Conservation (phyloP, 2,888 invertebrate species). For the Idaea aversata region DNA sequence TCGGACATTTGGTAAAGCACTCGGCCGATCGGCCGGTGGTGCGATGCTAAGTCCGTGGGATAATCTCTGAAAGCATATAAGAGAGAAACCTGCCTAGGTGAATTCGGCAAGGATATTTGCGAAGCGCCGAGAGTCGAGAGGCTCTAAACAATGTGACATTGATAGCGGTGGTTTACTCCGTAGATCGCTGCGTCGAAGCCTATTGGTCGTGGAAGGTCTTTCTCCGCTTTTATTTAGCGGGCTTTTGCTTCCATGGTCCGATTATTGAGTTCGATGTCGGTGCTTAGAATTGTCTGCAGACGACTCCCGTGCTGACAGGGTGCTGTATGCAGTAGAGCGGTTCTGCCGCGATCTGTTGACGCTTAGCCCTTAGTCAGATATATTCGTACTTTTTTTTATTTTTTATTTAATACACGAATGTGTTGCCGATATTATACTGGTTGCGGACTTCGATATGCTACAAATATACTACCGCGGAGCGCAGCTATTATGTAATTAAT, state of each 20-base stretch:
- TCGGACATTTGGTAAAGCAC: slow-evolving; percentile 76
- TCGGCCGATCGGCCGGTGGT: slow-evolving; percentile 64
- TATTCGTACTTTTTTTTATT: slow-evolving; percentile 20
- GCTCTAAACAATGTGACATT: slow-evolving; percentile 69
- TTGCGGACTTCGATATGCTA: too few relatives aligned
- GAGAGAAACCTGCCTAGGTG: slow-evolving; percentile 61
- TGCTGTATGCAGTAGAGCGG: slow-evolving; percentile 41
- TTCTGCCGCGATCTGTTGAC: slow-evolving; percentile 80
- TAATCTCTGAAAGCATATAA: slow-evolving; percentile 82
- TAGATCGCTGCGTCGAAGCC: slow-evolving; percentile 58
- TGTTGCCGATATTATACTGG: too few relatives aligned
- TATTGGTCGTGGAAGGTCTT: slow-evolving; percentile 52
- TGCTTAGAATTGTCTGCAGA: slow-evolving; percentile 82
- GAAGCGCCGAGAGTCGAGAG: slow-evolving; percentile 66
- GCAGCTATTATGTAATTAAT: too few relatives aligned
- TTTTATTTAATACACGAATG: slow-evolving; percentile 13
- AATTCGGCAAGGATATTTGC: slow-evolving; percentile 49
- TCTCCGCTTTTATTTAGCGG: slow-evolving; percentile 44
- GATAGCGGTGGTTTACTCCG: slow-evolving; percentile 47
- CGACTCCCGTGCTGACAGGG: slow-evolving; percentile 82
- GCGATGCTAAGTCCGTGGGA: slow-evolving; percentile 75
- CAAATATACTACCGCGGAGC: too few relatives aligned
- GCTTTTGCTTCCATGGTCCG: slow-evolving; percentile 39
- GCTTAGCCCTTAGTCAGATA: slow-evolving; percentile 70
- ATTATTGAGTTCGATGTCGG: slow-evolving; percentile 67